phyloP scores from a whole-genome alignment of 2,797 vertebrate genomes.

The Coilia nasus region DNA sequence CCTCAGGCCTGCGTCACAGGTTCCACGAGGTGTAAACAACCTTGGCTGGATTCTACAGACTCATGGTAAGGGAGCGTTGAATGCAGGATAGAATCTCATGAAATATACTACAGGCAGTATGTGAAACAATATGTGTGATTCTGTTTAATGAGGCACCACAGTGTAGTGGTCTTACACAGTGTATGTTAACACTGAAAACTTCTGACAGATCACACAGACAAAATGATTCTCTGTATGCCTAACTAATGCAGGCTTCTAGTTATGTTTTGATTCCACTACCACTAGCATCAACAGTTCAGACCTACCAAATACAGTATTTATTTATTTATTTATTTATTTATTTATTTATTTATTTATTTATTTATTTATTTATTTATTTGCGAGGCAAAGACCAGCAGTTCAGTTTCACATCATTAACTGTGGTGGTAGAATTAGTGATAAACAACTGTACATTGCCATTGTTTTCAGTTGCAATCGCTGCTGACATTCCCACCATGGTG shows the following conservation, averaged over 20 bases:
- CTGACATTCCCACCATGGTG: conserved; percentile 42
- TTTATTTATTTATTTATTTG: neutral
- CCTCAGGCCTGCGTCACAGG: neutral
- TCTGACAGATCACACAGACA: neutral
- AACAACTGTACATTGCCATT: conserved; percentile 17
- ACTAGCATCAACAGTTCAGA: neutral
- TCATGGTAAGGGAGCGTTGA: neutral
- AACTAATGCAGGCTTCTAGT: neutral
- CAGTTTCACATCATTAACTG: conserved; percentile 40
- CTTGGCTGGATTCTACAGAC: neutral
- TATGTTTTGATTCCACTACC: neutral
- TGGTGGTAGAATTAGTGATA: conserved; percentile 27
- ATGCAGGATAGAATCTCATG: neutral
- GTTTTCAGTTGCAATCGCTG: neutral
- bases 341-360: neutral
- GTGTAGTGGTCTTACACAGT: neutral
- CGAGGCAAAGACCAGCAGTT: conserved; percentile 30
- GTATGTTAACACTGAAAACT: neutral
- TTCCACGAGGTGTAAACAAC: neutral
- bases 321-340: neutral
- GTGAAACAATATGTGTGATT: neutral
- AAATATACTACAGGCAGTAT: neutral
- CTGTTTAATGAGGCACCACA: neutral
- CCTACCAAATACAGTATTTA: neutral
- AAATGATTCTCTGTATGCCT: neutral